Percentiles rank a stretch among this genome's conserved stretches.
These are phyloP conservation scores for Eubasilissa splendida DNA, from an alignment of 2,888 invertebrate species.

Conservation along the genomic window DNA sequence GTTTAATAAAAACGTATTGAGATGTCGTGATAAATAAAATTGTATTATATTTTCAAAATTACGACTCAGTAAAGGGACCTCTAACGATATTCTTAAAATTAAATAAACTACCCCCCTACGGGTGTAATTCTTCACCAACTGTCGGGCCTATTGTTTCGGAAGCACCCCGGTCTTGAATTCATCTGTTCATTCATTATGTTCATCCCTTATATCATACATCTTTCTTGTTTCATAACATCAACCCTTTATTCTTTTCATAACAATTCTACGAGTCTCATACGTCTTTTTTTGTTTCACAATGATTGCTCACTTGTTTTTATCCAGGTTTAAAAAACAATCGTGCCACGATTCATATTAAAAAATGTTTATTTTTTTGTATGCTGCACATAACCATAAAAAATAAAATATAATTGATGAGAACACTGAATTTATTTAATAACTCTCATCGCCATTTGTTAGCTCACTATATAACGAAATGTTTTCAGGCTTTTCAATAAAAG, in stretches of 20 bases:
- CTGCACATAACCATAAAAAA: no score
- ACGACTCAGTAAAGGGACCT: slow-evolving; percentile 33
- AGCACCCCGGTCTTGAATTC: slow-evolving; percentile 5
- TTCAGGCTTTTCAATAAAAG: no score
- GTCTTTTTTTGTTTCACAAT: slow-evolving; percentile 9
- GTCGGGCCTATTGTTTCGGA: slow-evolving; percentile 21
- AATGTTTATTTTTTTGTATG: neutral
- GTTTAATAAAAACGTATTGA: neutral
- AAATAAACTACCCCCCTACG: slow-evolving; percentile 26
- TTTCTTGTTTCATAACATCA: slow-evolving; percentile 21
- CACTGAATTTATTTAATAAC: no score
- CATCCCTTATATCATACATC: neutral
- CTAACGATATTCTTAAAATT: slow-evolving; percentile 45
- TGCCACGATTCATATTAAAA: neutral
- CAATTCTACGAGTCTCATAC: neutral
- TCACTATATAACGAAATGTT: no score
- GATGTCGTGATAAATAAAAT: no score
- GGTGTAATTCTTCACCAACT: slow-evolving; percentile 5
- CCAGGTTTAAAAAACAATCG: slow-evolving; percentile 6
- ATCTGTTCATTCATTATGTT: slow-evolving; percentile 10
- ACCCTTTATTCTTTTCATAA: slow-evolving; percentile 7
- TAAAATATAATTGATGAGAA: no score
- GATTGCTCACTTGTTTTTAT: slow-evolving; percentile 21
- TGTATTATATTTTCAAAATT: slow-evolving; percentile 11
- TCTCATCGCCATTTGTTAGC: no score